Evolutionary conservation across 1,140 invertebrate genomes (phyloP).

Genomic region (Cydia pomonella): DNA sequence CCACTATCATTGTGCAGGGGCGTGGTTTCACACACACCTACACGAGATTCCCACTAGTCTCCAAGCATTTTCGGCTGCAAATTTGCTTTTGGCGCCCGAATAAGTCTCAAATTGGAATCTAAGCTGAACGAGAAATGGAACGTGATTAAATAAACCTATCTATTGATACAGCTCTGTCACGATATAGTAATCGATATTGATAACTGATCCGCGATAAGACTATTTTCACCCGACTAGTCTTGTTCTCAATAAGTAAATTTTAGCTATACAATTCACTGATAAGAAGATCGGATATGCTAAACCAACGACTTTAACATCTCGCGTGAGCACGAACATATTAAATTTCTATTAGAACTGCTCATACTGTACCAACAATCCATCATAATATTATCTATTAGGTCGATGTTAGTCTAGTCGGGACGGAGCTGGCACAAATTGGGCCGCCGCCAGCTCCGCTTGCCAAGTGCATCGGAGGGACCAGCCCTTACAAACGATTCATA

Average conservation of each 20-base stretch:
- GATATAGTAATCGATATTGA: conserved; percentile 71
- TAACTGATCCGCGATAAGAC: conserved; percentile 59
- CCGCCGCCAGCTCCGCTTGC: conserved; percentile 55
- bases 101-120: background rate
- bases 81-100: background rate
- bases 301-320: background rate
- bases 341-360: conserved; percentile 36
- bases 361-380: conserved; percentile 45
- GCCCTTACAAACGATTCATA: conserved; percentile 49
- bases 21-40: conserved; percentile 1
- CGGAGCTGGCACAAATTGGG: conserved; percentile 58
- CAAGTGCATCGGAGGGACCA: conserved; percentile 54
- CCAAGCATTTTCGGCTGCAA: background rate
- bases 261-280: background rate
- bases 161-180: conserved; percentile 50
- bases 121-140: conserved; percentile 16
- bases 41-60: background rate
- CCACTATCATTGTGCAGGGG: background rate
- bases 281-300: background rate
- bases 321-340: conserved; percentile 34
- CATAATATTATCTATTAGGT: conserved; percentile 52
- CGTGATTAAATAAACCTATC: conserved; percentile 42
- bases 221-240: conserved; percentile 47
- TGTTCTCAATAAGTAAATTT: conserved; percentile 10
- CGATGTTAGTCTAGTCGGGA: conserved; percentile 45